Evolutionary conservation across 2,888 invertebrate genomes (phyloP), one percentile per base, ranked within the genome.

Genomic region (Heliothis peltigera): DNA sequence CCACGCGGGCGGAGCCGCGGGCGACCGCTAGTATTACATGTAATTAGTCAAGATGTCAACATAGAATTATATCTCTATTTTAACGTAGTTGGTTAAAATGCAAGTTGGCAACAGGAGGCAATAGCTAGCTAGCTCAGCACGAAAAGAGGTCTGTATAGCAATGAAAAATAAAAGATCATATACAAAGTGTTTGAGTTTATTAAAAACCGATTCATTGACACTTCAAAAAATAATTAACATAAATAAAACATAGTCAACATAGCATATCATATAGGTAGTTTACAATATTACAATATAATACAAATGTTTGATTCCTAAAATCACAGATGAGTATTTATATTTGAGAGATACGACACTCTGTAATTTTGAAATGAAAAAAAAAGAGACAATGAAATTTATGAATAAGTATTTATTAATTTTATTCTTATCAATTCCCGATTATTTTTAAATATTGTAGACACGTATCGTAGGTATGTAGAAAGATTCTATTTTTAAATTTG

Each of bases 271-370:
- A 54, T 53, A 58, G 43, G 53, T 64, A 64, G 39, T 49, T 73
- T 68, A 59, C 79, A 82, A 32, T 32, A 32, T 32, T 46, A 19
- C 28, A 71, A 19, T 28, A 47, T 70, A 68, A 82, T 71, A 81
- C 70, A 81, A 79, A 72, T 73, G 67, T 69, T 32, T 18, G 62
- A 53, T 56, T 61, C 47, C 25, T 79, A 70, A 73, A 79, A 84
- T 87, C 86, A 86, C 85, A 87, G 84, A 70, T 83, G 84, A 87
- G 84, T 86, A 84, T 86, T 79, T 63, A 75, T 22, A 3, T 61
- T 49, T 75, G 52, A 75, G 63, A 66, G 7, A 51, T 12, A 56
- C 21, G 17, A 59, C 19, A 51, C 10, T 70, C 56, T 55, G 3
- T 25, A 44, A 54, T 53, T 44, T 55, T 51, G 25, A 39, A 47